phyloP scores from a whole-genome alignment of 1,140 invertebrate species.

The Euura saliciscinereae region DNA sequence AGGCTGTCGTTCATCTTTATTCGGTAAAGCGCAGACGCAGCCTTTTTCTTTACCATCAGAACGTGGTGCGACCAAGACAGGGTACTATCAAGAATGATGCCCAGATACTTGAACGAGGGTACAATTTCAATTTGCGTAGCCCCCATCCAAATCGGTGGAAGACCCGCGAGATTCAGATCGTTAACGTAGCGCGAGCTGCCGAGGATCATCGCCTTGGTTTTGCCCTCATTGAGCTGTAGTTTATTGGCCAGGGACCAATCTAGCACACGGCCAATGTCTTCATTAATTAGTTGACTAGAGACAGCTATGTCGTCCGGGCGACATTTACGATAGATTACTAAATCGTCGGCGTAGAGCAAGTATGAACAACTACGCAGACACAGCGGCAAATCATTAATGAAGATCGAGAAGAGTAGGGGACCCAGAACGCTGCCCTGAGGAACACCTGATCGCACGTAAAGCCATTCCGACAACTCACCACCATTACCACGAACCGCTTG shows the following conservation, averaged over 20 bases:
- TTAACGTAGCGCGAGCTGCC: conserved; percentile 2
- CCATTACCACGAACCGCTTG: conserved; percentile 21
- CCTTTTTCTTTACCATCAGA: neutral
- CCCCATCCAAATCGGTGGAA: neutral
- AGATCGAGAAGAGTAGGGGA: conserved; percentile 19
- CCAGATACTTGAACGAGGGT: neutral
- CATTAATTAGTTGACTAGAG: neutral
- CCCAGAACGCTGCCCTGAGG: conserved; percentile 21
- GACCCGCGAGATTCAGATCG: neutral
- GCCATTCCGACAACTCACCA: neutral
- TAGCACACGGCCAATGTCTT: neutral
- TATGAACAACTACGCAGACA: conserved; percentile 3
- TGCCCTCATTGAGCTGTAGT: neutral
- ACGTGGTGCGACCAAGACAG: conserved; percentile 4
- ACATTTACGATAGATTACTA: neutral
- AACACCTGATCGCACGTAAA: conserved; percentile 2
- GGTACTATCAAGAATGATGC: neutral
- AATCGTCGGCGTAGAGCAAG: neutral
- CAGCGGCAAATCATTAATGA: conserved; percentile 18
- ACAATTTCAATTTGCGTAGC: neutral
- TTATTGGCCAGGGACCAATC: neutral
- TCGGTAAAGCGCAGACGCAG: neutral
- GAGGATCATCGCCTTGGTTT: conserved; percentile 4
- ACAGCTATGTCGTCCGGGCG: neutral
- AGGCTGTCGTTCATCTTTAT: neutral